Base-by-base conservation (phyloP, 2,888 invertebrate species). In the Cosmorhoe ocellata region DNA sequence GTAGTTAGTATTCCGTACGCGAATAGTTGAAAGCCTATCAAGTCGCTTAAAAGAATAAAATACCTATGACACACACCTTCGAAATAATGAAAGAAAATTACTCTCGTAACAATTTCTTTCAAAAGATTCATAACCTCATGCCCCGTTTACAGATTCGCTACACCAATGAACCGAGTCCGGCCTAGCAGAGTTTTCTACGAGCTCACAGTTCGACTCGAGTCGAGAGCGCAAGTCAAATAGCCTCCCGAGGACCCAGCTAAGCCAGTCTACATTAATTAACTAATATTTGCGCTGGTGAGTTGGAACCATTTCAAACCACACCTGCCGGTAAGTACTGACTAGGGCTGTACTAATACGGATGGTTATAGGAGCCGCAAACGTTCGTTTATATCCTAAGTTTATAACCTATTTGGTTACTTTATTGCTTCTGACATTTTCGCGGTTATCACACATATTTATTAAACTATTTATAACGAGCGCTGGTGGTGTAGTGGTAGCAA, bases 241-340 rank as follows among this genome's bases (percentile, higher is more conserved):
- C 56, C 57, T 56, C n/a, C 24, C 57, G 58, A 18, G 38, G 36
- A 7, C 11, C 22, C 64, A 58, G 47, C 53, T 42, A 31, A 53
- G 45, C 52, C 68, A 73, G 84, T 85, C 84, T 83, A 76, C 85
- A 83, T 85, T 90, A 89, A 90, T 90, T 90, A 88, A 85, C 83
- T 85, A 84, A 87, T 89, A 90, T 88, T 89, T 85, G 85, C 87
- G 78, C 82, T 84, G 76, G 81, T 71, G 71, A 46, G 66, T 67
- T 64, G 83, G 81, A 84, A 85, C 84, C 81, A 84, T 86, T 84
- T 80, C 72, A 71, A 68, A 59, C 76, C 71, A 69, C 85, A 85
- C 82, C 85, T 86, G 83, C 76, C 63, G 64, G 76, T 67, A 69
- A 66, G 47, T 76, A 77, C 56, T 77, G 10, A 70, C 76, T 76